A percentile compares a stretch with the other conserved stretches of the same genome.
These are phyloP conservation scores for Drosophila bipectinata DNA, from an alignment of 1,140 invertebrate genomes.

Conservation along the genomic window DNA sequence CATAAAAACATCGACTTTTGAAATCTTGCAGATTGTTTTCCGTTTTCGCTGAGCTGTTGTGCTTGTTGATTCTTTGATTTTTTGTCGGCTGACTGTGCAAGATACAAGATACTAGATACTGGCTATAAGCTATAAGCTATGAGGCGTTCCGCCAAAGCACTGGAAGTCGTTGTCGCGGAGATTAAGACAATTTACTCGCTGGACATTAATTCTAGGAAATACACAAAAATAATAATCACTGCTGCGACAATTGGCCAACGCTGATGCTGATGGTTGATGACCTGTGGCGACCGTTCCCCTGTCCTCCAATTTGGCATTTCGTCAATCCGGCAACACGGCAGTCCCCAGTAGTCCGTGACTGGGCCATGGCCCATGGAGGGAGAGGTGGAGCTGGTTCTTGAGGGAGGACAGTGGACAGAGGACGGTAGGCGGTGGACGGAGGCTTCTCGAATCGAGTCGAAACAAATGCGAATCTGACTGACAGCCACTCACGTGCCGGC, in stretches of 20 bases:
- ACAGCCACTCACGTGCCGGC: conserved; percentile 37
- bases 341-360: conserved; percentile 11
- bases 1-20: conserved; percentile 3
- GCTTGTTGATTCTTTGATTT: background rate
- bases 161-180: conserved; percentile 7
- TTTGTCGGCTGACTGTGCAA: conserved; percentile 32
- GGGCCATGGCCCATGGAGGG: conserved; percentile 28
- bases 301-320: background rate
- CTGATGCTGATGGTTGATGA: conserved; percentile 6
- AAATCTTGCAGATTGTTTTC: conserved; percentile 32
- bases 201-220: conserved; percentile 52
- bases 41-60: conserved; percentile 11
- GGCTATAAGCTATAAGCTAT: background rate
- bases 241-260: conserved; percentile 12
- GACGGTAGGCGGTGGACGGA: background rate
- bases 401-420: too few species aligned
- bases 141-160: background rate
- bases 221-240: conserved; percentile 53
- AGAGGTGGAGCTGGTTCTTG: background rate
- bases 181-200: conserved; percentile 44
- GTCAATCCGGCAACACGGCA: background rate
- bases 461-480: conserved; percentile 2
- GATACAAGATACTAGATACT: conserved; percentile 3
- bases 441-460: background rate
- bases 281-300: conserved; percentile 17